Conservation (phyloP, 1,140 invertebrate species). For the Polyergus mexicanus region DNA sequence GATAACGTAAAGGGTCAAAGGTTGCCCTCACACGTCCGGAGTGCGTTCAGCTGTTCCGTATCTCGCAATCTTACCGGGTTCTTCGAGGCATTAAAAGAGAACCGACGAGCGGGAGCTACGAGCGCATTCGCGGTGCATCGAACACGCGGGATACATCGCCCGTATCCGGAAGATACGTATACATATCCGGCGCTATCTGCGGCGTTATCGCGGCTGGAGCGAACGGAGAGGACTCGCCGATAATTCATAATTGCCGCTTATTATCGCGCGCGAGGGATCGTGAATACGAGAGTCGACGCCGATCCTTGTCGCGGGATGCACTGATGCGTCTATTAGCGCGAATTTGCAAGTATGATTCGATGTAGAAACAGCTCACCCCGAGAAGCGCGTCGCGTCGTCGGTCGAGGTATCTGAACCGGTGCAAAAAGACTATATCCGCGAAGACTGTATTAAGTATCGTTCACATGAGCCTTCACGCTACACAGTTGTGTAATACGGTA, state of each 20-base stretch:
- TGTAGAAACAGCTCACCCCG: constrained; percentile 66
- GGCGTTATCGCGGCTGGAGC: constrained; percentile 71
- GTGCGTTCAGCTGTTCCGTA: constrained; percentile 35
- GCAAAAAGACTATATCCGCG: constrained; percentile 23
- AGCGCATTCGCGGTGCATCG: constrained; percentile 20
- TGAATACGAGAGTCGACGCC: constrained; percentile 71
- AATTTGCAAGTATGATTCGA: constrained; percentile 84
- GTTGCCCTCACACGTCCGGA: constrained; percentile 56
- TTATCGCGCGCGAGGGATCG: constrained; percentile 76
- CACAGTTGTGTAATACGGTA: background rate
- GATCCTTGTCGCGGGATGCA: constrained; percentile 79
- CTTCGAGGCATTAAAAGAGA: constrained; percentile 53
- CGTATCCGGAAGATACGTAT: constrained; percentile 80
- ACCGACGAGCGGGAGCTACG: constrained; percentile 17
- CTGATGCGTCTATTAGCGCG: constrained; percentile 82
- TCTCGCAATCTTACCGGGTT: constrained; percentile 60
- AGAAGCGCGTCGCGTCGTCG: constrained; percentile 36
- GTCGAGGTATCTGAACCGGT: constrained; percentile 29
- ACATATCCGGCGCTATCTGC: constrained; percentile 75
- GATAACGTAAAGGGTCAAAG: constrained; percentile 35
- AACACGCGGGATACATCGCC: constrained; percentile 28
- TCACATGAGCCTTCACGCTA: constrained; percentile 4
- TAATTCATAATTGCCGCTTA: constrained; percentile 82
- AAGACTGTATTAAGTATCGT: constrained; percentile 30
- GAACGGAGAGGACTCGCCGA: constrained; percentile 76